Base-by-base conservation (phyloP, 2,888 invertebrate genomes). In the Trichacis sp. region DNA sequence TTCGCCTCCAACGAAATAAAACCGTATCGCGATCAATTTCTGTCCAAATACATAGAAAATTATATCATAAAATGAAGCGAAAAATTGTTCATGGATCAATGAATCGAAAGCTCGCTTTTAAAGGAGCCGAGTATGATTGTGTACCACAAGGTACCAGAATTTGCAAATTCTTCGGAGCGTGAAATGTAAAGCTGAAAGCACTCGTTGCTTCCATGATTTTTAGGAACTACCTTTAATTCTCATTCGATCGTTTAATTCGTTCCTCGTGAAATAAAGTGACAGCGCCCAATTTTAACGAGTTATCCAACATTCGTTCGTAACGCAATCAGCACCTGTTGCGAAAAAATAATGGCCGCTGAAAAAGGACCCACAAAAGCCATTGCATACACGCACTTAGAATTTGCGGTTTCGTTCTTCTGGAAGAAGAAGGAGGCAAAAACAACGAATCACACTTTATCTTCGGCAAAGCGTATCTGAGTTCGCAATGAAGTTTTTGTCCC, bases 401-500 rank as follows among this genome's bases (percentile, higher is more conserved):
- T 46, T 58, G 36, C 24, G 3, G 3, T 3, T 24, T 24, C 8
- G 24, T 24, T 5, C 24, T 3, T 24, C 24, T n/a, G n/a, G 24
- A 3, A 24, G 24, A 5, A 24, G 8, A 24, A 24, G 24, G 24
- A 24, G 24, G 4, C 8, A 24, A 55, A 61, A 54, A 46, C 50
- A 43, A 56, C 55, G 55, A 55, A 51, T 55, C 61, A 61, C 51
- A 53, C 46, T 55, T 55, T 51, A 55, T 55, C 55, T 51, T 51
- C 29, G 17, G 47, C 47, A 51, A 56, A 50, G 61, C 61, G 55
- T 49, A 48, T 40, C 50, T 29, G 15, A 50, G 50, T 61, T 46
- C 40, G 46, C 54, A 61, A 55, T 55, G 61, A 61, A 61, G 55
- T 61, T 61, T 55, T 61, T 49, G 55, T 61, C 40, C 50, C 47